Conservation (phyloP, 2,797 vertebrate species). For the Takifugu ocellatus region DNA sequence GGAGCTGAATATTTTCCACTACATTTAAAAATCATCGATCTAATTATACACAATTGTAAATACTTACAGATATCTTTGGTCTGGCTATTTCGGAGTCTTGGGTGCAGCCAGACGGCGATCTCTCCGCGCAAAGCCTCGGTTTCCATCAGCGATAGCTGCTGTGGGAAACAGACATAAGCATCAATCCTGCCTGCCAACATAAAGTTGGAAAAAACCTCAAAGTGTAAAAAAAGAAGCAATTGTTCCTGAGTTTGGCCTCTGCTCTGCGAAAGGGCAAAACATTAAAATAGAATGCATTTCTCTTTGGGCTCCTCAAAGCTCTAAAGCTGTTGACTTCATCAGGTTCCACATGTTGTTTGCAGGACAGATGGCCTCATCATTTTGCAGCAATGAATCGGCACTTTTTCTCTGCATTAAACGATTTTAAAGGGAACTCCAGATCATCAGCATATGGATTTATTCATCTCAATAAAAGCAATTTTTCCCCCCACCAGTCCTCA, state of each 20-base stretch:
- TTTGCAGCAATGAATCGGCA: background rate
- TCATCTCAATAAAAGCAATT: background rate
- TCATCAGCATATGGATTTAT: background rate
- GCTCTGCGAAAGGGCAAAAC: background rate
- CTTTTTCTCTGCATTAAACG: background rate
- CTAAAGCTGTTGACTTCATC: slow-evolving; percentile 1
- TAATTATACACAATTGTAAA: slow-evolving; percentile 65
- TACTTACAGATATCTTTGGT: slow-evolving; percentile 65
- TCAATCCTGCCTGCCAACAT: slow-evolving; percentile 15
- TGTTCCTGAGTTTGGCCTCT: slow-evolving; percentile 19
- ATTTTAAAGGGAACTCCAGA: background rate
- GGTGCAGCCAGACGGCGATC: slow-evolving; percentile 35
- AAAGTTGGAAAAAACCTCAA: slow-evolving; percentile 21
- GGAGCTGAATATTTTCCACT: slow-evolving; percentile 62
- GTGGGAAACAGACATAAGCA: slow-evolving; percentile 11
- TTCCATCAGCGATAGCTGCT: slow-evolving; percentile 31
- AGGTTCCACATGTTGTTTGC: background rate
- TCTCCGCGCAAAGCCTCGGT: slow-evolving; percentile 11
- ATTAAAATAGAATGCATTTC: background rate
- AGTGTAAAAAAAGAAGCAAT: slow-evolving; percentile 23
- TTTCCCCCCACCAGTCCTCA: background rate
- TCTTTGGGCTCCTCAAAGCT: background rate
- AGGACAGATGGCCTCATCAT: background rate
- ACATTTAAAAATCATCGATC: slow-evolving; percentile 56
- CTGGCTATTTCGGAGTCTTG: slow-evolving; percentile 29